These are phyloP conservation scores for Zaprionus ghesquierei DNA, from an alignment of 1,140 invertebrate genomes.

Conservation along the genomic window DNA sequence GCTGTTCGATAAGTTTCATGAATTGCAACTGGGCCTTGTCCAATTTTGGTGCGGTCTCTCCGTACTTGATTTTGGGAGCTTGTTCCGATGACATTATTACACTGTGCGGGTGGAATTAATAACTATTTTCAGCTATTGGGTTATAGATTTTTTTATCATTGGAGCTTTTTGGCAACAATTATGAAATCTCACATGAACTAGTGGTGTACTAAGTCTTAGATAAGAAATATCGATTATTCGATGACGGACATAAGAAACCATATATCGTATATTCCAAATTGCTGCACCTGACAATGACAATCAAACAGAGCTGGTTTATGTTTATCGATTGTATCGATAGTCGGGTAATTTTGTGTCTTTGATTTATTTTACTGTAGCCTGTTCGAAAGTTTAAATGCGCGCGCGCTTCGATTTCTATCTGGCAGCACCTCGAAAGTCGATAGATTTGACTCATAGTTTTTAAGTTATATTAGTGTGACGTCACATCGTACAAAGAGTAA, in stretches of 20 bases:
- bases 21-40: slow-evolving; percentile 88
- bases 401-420: neutral
- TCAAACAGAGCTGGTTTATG: too few relatives aligned
- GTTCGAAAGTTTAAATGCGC: neutral
- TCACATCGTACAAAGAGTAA: slow-evolving; percentile 2
- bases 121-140: neutral
- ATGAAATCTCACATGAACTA: slow-evolving; percentile 58
- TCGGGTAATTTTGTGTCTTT: too few relatives aligned
- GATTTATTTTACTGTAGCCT: too few relatives aligned
- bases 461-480: neutral
- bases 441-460: neutral
- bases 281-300: neutral
- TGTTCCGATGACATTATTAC: slow-evolving; percentile 68
- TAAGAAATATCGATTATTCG: slow-evolving; percentile 7
- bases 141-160: slow-evolving; percentile 1
- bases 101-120: neutral
- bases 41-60: slow-evolving; percentile 83
- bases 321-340: too few relatives aligned
- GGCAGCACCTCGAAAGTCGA: neutral
- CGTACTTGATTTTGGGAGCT: slow-evolving; percentile 82
- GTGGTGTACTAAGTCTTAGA: neutral
- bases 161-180: slow-evolving; percentile 41
- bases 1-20: slow-evolving; percentile 89
- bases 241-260: neutral
- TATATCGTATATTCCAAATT: neutral